These are phyloP conservation scores for Triplophysa dalaica DNA, from an alignment of 2,113 vertebrate species.

Conservation along the genomic window DNA sequence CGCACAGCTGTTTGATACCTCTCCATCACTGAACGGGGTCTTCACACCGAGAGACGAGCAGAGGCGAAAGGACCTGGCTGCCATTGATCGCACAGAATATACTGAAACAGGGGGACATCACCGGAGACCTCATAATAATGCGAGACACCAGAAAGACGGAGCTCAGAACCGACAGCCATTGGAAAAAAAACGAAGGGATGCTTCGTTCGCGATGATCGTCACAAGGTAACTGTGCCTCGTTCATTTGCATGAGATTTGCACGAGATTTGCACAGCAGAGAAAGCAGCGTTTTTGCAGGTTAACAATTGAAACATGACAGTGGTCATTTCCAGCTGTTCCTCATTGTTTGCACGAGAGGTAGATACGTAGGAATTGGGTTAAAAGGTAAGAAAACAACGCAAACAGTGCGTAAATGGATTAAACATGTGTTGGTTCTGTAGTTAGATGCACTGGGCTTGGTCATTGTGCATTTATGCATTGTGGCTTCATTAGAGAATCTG, in stretches of 20 bases:
- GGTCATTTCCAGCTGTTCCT: conserved; percentile 42
- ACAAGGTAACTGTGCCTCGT: conserved; percentile 56
- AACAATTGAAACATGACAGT: conserved; percentile 51
- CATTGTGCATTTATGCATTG: too few species aligned
- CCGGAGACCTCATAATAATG: conserved; percentile 51
- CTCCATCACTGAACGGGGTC: conserved; percentile 64
- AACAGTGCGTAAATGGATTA: background rate
- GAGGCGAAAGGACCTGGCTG: conserved; percentile 66
- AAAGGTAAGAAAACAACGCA: conserved; percentile 17
- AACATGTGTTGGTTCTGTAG: background rate
- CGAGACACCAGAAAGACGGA: conserved; percentile 32
- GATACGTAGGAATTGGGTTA: background rate
- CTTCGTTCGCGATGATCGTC: conserved; percentile 43
- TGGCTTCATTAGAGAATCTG: background rate
- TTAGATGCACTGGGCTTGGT: background rate
- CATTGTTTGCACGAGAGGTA: conserved; percentile 20
- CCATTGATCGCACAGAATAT: conserved; percentile 63
- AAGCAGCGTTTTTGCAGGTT: background rate
- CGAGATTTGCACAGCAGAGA: background rate
- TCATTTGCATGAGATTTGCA: conserved; percentile 15
- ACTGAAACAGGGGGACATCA: conserved; percentile 61
- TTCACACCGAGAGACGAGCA: conserved; percentile 63
- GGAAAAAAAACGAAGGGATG: background rate
- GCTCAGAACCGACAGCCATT: conserved; percentile 50
- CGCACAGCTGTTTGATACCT: conserved; percentile 27